Base-by-base conservation (phyloP, 2,797 vertebrate species). In the Phoebastria nigripes region DNA sequence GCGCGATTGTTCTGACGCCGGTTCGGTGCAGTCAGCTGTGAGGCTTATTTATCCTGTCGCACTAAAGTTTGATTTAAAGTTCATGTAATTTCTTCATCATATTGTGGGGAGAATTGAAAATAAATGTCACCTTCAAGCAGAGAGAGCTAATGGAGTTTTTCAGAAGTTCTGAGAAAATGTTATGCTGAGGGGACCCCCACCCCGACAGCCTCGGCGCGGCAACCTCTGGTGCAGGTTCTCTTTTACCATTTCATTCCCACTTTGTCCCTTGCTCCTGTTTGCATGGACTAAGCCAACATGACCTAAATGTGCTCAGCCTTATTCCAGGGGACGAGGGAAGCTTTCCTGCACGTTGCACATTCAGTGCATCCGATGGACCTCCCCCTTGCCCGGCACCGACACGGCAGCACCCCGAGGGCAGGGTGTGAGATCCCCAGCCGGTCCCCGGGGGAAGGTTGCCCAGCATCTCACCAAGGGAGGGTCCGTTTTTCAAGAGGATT, bases 31-130 rank as follows among this genome's bases (percentile, higher is more conserved):
- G 80, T 35, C 89, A 58, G 55, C 93, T 47, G 24, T 35, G 63
- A 92, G 92, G 67, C 49, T 54, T 70, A 62, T 91, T 92, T 81
- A 70, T 70, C 72, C 89, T 41, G 58, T 82, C 67, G 31, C 35
- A 69, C 93, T 93, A 42, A 95, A 86, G 82, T 95, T 96, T 95
- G 96, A 95, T 97, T 96, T 95, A 95, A 97, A 97, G 82, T 96
- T 95, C 61, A 56, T 58, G 89, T 78, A 77, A 51, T 96, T 96
- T 94, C 94, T 61, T 93, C 92, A 35, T 76, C 70, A 5, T 22
- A 18, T 87, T 91, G 73, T 86, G 90, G 87, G 93, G 87, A 96
- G 92, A 84, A 87, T 89, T 71, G 93, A 83, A 97, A 97, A 97
- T 93, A 89, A 89, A 91, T 94, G 95, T 96, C 91, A 93, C 93